These are phyloP conservation scores for Lydus trimaculatus DNA, from an alignment of 2,888 invertebrate genomes.

Conservation along the genomic window DNA sequence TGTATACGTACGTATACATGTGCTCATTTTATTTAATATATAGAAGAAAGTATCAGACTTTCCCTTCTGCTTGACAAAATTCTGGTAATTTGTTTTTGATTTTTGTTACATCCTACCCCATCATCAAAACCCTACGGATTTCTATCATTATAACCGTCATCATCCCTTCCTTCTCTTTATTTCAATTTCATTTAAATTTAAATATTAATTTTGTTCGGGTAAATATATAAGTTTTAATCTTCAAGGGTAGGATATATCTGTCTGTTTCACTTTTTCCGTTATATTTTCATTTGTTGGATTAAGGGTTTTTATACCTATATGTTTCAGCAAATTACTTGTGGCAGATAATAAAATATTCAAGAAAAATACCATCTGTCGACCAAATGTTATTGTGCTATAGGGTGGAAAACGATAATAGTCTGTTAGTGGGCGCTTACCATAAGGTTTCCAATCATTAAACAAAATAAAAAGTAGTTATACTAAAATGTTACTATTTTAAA, in stretches of 20 bases:
- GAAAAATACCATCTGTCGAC: constrained; percentile 16
- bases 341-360: constrained; percentile 4
- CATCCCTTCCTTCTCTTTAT: background rate
- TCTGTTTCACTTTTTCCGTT: background rate
- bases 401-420: constrained; percentile 20
- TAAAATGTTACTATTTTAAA: background rate
- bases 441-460: constrained; percentile 8
- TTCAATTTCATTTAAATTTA: background rate
- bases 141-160: background rate
- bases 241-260: background rate
- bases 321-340: background rate
- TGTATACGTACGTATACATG: too few relatives aligned
- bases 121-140: background rate
- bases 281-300: background rate
- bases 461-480: background rate
- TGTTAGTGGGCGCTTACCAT: constrained; percentile 11
- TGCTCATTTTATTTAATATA: too few relatives aligned
- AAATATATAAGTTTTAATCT: background rate
- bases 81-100: background rate
- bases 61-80: background rate
- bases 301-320: background rate
- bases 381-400: constrained; percentile 22
- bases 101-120: background rate
- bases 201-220: background rate
- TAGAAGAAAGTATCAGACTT: background rate